A percentile compares a stretch with the other conserved stretches of the same genome.
Evolutionary conservation across 1,140 invertebrate species (phyloP).

Genomic region (Magallana gigas): DNA sequence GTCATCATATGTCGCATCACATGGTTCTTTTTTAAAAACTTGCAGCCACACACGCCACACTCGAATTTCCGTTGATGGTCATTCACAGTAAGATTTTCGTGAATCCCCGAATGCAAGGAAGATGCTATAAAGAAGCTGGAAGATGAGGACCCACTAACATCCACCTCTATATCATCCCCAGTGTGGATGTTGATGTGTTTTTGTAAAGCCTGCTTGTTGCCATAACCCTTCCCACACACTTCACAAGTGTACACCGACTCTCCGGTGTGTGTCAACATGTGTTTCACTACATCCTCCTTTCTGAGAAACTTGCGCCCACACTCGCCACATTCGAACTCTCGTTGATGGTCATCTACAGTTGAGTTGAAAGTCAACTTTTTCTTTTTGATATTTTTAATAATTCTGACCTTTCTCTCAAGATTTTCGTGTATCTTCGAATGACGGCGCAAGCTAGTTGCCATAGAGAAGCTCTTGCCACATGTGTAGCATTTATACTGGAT

Average conservation of each 20-base stretch:
- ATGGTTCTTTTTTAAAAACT: background rate
- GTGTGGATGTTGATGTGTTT: background rate
- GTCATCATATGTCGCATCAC: constrained; percentile 33
- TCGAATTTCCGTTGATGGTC: background rate
- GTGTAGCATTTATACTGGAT: background rate
- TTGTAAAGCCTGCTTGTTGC: background rate
- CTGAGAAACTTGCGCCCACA: constrained; percentile 17
- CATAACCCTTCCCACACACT: background rate
- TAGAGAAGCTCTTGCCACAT: background rate
- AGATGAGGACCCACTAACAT: background rate
- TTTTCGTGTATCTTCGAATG: background rate
- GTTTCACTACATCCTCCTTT: constrained; percentile 4
- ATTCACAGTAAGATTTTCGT: background rate
- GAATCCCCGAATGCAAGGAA: background rate
- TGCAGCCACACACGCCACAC: constrained; percentile 14
- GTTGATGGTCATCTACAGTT: background rate
- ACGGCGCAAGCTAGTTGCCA: background rate
- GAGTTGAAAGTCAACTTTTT: background rate
- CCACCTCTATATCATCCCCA: background rate
- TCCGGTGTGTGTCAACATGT: constrained; percentile 31
- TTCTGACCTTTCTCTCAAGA: background rate
- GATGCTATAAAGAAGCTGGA: background rate
- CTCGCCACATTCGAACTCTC: constrained; percentile 7
- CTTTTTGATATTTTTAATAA: background rate
- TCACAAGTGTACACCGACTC: constrained; percentile 17